Evolutionary conservation across 2,797 vertebrate species (phyloP).

Genomic region (Anniella stebbinsi): DNA sequence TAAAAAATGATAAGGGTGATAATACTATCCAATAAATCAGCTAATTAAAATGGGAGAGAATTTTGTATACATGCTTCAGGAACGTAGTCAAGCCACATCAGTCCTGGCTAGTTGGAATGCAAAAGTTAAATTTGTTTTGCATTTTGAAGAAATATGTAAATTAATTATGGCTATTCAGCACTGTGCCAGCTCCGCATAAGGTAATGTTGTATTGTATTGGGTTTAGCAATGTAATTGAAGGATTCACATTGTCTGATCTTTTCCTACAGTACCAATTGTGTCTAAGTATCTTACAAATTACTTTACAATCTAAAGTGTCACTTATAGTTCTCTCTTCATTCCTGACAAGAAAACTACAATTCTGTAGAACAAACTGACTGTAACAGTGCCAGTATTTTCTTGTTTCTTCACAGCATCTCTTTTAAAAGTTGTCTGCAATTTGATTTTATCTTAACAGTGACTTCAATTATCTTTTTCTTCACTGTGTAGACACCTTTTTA

Average conservation of each 20-base stretch:
- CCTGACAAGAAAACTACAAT: constrained; percentile 42
- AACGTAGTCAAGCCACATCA: neutral
- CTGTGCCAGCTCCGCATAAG: neutral
- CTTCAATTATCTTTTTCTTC: neutral
- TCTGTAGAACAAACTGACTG: neutral
- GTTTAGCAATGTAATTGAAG: constrained; percentile 36
- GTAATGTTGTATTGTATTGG: neutral
- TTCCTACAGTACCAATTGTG: neutral
- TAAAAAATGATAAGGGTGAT: neutral
- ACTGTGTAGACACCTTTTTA: neutral
- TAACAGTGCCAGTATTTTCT: constrained; percentile 14
- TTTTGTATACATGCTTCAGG: neutral
- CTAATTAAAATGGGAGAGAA: neutral
- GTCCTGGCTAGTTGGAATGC: neutral
- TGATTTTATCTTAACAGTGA: neutral
- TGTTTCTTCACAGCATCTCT: neutral
- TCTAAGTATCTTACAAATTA: constrained; percentile 39
- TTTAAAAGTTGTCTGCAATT: neutral
- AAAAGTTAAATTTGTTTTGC: neutral
- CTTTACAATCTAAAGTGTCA: constrained; percentile 21
- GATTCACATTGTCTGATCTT: constrained; percentile 8
- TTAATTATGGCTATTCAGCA: constrained; percentile 1
- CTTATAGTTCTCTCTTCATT: neutral
- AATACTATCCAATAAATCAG: neutral
- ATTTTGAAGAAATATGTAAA: constrained; percentile 19